Evolutionary conservation across 2,113 vertebrate species (phyloP).

Genomic region (Laterallus jamaicensis): DNA sequence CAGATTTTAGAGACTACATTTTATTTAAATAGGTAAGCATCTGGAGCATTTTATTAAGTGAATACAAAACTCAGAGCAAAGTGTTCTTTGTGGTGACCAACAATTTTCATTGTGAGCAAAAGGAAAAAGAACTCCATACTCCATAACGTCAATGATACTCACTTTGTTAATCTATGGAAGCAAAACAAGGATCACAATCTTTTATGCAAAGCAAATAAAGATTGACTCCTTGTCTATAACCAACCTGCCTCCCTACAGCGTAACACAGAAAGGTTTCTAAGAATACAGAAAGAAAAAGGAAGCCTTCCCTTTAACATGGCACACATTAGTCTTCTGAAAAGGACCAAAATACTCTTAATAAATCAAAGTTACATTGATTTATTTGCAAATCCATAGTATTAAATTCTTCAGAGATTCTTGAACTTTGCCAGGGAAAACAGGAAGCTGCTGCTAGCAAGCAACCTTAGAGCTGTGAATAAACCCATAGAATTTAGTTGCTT

Average conservation of each 20-base stretch:
- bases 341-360: background rate
- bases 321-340: background rate
- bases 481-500: conserved; percentile 52
- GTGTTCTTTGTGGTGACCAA: background rate
- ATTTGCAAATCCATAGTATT: background rate
- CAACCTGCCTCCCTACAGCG: background rate
- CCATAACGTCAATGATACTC: background rate
- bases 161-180: background rate
- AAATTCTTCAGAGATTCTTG: conserved; percentile 37
- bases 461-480: conserved; percentile 32
- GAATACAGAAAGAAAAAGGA: background rate
- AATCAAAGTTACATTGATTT: conserved; percentile 12
- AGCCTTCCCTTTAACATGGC: background rate
- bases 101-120: background rate
- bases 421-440: conserved; percentile 36
- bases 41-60: background rate
- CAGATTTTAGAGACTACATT: background rate
- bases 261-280: background rate
- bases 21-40: background rate
- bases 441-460: conserved; percentile 31
- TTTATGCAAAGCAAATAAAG: conserved; percentile 6
- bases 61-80: background rate
- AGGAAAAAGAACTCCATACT: background rate
- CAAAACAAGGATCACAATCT: conserved; percentile 7
- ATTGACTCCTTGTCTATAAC: background rate